Conservation (phyloP, 2,797 vertebrate species). For the Huso huso region DNA sequence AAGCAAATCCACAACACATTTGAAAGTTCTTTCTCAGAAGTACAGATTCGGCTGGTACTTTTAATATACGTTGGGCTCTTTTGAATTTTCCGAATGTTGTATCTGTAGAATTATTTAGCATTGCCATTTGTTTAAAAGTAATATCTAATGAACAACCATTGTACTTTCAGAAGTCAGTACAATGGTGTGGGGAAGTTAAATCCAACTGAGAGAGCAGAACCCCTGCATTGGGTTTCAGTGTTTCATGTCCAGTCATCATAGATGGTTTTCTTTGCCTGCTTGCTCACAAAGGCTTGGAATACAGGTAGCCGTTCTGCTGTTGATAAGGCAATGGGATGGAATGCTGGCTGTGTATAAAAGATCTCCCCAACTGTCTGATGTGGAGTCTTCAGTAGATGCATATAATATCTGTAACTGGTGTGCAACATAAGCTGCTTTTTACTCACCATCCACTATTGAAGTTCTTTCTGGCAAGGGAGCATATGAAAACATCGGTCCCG, state of each 20-base stretch:
- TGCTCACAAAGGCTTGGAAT: constrained; percentile 62
- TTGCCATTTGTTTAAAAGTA: too few species aligned
- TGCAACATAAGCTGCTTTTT: neutral
- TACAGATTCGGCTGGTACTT: too few species aligned
- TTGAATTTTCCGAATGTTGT: too few species aligned
- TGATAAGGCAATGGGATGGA: neutral
- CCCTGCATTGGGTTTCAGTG: constrained; percentile 29
- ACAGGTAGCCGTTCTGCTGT: constrained; percentile 36
- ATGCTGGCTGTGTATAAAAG: neutral
- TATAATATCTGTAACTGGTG: neutral
- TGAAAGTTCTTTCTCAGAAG: too few species aligned
- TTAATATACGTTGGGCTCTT: too few species aligned
- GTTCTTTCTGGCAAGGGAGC: constrained; percentile 68
- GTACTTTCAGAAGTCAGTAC: too few species aligned
- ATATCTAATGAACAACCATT: too few species aligned
- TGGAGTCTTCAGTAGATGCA: neutral
- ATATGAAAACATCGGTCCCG: constrained; percentile 75
- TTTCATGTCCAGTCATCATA: constrained; percentile 64
- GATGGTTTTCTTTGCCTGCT: constrained; percentile 74
- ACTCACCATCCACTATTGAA: constrained; percentile 28
- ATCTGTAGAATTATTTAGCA: too few species aligned
- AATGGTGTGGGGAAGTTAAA: too few species aligned
- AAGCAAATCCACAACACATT: too few species aligned
- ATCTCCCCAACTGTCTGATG: neutral
- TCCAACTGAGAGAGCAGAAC: too few species aligned